Evolutionary conservation across 2,888 invertebrate species (phyloP), one percentile per base, ranked within the genome.

Genomic region (Ectobius pallidus): DNA sequence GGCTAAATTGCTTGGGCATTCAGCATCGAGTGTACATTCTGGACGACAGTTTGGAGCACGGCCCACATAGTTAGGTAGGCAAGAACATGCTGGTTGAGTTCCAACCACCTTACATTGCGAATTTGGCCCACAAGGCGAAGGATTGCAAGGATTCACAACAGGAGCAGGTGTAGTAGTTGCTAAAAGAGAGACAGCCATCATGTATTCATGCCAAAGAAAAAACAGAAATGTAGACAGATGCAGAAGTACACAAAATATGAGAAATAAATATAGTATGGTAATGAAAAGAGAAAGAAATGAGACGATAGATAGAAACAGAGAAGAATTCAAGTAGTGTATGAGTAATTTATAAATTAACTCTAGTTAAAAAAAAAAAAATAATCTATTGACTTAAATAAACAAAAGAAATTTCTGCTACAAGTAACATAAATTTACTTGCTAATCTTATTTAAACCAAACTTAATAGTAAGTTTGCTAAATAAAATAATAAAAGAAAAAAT

Each of bases 31-130:
- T 3, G 90, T 90, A 80, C 94, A 94, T 83, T 94, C 94, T 0
- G 95, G 93, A 79, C 94, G 87, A 80, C 95, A 95, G 80, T 93
- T 93, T 32, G 94, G 94, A 68, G 95, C 92, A 77, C 94, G 88
- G 74, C 95, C 95, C 65, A 94, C 87, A 80, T 91, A 94, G 80
- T 93, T 92, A 30, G 89, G 86, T 77, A 91, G 84, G 82, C 94
- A 95, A 62, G 94, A 93, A 81, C 94, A 94, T 65, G 94, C 94
- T n/a, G 93, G 91, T 83, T 93, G 92, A 74, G 90, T 89, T 71
- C 92, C 92, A 76, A 94, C 90, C 62, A 92, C 88, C 76, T 91
- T 89, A 80, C 94, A 94, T 81, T 92, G 90, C 3, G 94, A 92
- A 80, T 94, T 90, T 0, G 93, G 92, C 70, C 94, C 94, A 81